Evolutionary conservation across 2,797 vertebrate species (phyloP).

Genomic region (Moxostoma hubbsi): DNA sequence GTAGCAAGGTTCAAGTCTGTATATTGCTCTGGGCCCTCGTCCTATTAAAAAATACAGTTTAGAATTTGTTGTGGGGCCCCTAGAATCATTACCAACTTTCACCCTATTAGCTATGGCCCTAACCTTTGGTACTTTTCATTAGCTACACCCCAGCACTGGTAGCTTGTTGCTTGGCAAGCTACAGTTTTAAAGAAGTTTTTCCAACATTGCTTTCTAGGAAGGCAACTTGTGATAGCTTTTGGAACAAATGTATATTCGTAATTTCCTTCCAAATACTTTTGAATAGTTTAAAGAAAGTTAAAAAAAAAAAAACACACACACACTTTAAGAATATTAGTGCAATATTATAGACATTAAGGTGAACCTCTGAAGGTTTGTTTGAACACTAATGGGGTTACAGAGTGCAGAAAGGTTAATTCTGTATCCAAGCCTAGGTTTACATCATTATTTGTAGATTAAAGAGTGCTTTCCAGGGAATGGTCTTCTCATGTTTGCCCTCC

Average conservation of each 20-base stretch:
- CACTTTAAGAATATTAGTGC: conserved; percentile 73
- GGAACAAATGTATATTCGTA: conserved; percentile 9
- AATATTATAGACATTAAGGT: conserved; percentile 76
- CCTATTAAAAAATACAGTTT: no score
- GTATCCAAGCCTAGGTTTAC: conserved; percentile 80
- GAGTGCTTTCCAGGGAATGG: conserved; percentile 68
- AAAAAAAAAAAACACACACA: conserved; percentile 68
- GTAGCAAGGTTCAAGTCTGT: no score
- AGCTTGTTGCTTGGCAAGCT: no score
- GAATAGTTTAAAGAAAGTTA: conserved; percentile 64
- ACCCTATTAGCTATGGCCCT: no score
- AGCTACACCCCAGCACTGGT: no score
- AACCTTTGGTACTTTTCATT: no score
- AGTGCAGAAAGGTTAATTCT: conserved; percentile 79
- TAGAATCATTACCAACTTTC: no score
- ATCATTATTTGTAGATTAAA: conserved; percentile 80
- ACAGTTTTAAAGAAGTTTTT: no score
- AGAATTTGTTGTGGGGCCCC: no score
- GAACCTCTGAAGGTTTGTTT: conserved; percentile 72
- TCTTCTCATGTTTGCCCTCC: conserved; percentile 68
- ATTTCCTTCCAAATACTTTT: conserved; percentile 66
- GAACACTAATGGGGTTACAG: conserved; percentile 72
- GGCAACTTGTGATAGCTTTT: no score
- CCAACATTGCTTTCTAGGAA: no score
- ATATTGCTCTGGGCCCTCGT: no score